Conservation (phyloP, 2,113 vertebrate genomes). For the Synodontis membranacea region DNA sequence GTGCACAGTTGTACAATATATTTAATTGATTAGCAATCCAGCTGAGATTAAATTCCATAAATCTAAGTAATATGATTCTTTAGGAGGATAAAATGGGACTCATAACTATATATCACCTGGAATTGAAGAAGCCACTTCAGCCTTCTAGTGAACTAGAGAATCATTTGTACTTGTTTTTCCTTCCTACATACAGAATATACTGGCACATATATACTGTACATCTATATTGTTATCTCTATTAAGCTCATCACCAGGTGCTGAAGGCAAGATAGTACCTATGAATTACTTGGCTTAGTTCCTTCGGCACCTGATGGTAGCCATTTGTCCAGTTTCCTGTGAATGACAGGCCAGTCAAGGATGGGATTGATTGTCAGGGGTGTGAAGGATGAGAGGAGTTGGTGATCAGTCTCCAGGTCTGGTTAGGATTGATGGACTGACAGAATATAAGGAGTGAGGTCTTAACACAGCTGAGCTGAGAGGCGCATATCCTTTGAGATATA, state of each 20-base stretch:
- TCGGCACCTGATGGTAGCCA: constrained; percentile 41
- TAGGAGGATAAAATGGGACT: background rate
- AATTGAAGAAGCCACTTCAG: background rate
- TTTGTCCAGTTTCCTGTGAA: constrained; percentile 31
- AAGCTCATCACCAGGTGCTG: constrained; percentile 25
- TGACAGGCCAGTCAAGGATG: constrained; percentile 48
- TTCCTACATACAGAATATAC: background rate
- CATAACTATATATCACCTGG: background rate
- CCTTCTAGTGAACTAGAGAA: background rate
- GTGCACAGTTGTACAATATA: too few species aligned
- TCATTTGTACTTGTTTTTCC: background rate
- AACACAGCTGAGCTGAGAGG: constrained; percentile 6
- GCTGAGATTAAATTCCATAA: too few species aligned
- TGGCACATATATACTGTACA: background rate
- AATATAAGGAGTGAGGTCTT: constrained; percentile 36
- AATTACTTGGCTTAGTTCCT: constrained; percentile 46
- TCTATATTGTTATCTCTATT: background rate
- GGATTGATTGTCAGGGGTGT: constrained; percentile 53
- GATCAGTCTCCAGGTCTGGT: constrained; percentile 36
- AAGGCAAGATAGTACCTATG: constrained; percentile 22
- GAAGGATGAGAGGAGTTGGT: constrained; percentile 51
- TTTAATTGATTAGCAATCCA: too few species aligned
- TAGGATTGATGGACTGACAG: constrained; percentile 47
- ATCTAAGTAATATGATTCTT: background rate
- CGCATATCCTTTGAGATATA: constrained; percentile 11